Conservation (phyloP, 2,888 invertebrate genomes). For the Stenoptilia bipunctidactyla region DNA sequence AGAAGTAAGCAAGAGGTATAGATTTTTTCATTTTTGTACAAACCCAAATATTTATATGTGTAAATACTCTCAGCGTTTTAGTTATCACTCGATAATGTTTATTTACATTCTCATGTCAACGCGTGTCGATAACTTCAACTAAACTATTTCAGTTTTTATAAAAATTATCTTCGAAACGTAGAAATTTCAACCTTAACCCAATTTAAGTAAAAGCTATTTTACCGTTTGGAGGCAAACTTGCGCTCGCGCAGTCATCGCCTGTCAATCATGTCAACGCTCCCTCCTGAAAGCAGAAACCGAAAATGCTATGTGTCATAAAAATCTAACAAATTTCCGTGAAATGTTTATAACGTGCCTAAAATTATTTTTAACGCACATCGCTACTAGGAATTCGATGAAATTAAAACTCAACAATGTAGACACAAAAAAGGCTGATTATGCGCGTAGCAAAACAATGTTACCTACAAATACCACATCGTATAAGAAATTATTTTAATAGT, state of each 20-base stretch:
- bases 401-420: neutral
- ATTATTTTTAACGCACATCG: neutral
- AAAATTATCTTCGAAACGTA: slow-evolving; percentile 12
- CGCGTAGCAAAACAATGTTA: too few relatives aligned
- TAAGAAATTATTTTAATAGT: too few relatives aligned
- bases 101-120: slow-evolving; percentile 63
- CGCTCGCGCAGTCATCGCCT: neutral
- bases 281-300: slow-evolving; percentile 6
- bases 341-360: neutral
- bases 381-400: neutral
- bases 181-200: slow-evolving; percentile 4
- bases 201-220: too few relatives aligned
- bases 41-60: neutral
- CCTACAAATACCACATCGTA: too few relatives aligned
- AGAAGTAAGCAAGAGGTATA: too few relatives aligned
- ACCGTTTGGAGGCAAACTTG: too few relatives aligned
- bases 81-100: slow-evolving; percentile 14
- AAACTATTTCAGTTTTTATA: slow-evolving; percentile 19
- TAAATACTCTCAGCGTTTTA: neutral
- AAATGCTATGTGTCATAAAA: neutral
- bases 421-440: neutral
- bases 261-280: neutral
- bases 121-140: slow-evolving; percentile 39
- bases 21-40: too few relatives aligned
- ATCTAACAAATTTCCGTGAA: neutral